A percentile compares a stretch with the other conserved stretches of the same genome.
These are phyloP conservation scores for Aphidius colemani DNA, from an alignment of 2,888 invertebrate species.

Conservation along the genomic window DNA sequence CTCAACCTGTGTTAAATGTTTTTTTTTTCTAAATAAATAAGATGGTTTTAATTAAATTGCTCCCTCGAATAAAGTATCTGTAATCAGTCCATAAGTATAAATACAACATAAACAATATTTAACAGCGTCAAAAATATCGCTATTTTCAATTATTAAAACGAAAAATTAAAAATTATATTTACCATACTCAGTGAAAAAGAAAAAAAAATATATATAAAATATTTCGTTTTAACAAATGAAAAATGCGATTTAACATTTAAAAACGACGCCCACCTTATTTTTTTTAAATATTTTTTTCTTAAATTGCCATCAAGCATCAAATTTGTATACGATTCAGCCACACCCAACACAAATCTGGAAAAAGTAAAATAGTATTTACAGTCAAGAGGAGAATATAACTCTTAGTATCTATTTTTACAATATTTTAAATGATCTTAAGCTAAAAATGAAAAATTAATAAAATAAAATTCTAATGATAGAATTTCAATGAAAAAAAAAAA, in stretches of 20 bases:
- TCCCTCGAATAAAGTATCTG: constrained; percentile 44
- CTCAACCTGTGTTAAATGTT: constrained; percentile 48
- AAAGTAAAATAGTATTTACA: constrained; percentile 49
- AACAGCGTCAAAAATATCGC: constrained; percentile 37
- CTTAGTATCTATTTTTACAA: too few species aligned
- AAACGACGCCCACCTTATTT: constrained; percentile 50
- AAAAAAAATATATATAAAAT: constrained; percentile 11
- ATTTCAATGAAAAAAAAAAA: too few species aligned
- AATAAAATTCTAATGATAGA: too few species aligned
- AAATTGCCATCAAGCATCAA: constrained; percentile 1
- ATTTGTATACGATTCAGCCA: constrained; percentile 11
- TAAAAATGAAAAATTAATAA: too few species aligned
- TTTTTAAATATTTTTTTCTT: constrained; percentile 34
- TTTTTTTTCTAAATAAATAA: constrained; percentile 33
- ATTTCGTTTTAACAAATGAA: constrained; percentile 30
- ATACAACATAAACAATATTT: constrained; percentile 31
- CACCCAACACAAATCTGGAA: constrained; percentile 49
- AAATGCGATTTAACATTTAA: constrained; percentile 34
- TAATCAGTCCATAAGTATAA: constrained; percentile 43
- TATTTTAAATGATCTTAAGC: too few species aligned
- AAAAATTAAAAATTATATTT: constrained; percentile 6
- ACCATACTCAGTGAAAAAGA: constrained; percentile 16
- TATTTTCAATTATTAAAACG: constrained; percentile 16
- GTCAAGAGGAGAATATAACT: constrained; percentile 43
- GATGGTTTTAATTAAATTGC: constrained; percentile 41